Conservation (phyloP, 2,888 invertebrate species). For the Heliconius cydno region DNA sequence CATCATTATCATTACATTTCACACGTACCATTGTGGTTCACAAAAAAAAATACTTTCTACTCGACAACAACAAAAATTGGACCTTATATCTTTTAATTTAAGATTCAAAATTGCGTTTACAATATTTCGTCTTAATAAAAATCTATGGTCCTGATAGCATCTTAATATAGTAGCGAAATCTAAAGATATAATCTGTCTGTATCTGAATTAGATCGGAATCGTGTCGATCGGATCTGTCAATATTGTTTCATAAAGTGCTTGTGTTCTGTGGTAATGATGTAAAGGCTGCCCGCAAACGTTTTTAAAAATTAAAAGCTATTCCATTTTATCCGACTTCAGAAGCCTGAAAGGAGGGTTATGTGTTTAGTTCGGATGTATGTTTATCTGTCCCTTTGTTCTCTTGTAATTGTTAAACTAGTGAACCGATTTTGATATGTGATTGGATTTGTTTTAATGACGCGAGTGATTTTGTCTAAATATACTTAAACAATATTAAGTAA, state of each 20-base stretch:
- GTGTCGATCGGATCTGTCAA: slow-evolving; percentile 40
- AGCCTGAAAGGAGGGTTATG: too few species aligned
- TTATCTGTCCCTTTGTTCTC: too few species aligned
- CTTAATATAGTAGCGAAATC: slow-evolving; percentile 34
- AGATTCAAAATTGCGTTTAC: background rate
- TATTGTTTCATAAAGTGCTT: slow-evolving; percentile 32
- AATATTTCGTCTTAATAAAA: slow-evolving; percentile 12
- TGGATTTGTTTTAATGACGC: too few species aligned
- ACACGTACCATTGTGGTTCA: slow-evolving; percentile 21
- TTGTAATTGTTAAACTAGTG: too few species aligned
- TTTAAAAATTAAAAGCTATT: background rate
- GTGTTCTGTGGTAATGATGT: slow-evolving; percentile 4
- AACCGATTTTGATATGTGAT: too few species aligned
- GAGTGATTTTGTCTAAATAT: too few species aligned
- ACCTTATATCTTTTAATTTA: background rate
- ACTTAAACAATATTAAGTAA: too few species aligned
- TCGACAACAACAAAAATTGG: background rate
- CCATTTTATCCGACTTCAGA: too few species aligned
- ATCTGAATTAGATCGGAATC: slow-evolving; percentile 36
- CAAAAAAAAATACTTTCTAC: slow-evolving; percentile 25
- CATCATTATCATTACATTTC: slow-evolving; percentile 15
- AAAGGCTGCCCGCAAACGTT: slow-evolving; percentile 15
- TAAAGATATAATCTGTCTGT: slow-evolving; percentile 35
- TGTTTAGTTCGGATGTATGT: too few species aligned
- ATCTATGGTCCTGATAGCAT: slow-evolving; percentile 30